A percentile compares a stretch with the other conserved stretches of the same genome.
Evolutionary conservation across 2,113 vertebrate genomes (phyloP).

Genomic region (Caranx ignobilis): DNA sequence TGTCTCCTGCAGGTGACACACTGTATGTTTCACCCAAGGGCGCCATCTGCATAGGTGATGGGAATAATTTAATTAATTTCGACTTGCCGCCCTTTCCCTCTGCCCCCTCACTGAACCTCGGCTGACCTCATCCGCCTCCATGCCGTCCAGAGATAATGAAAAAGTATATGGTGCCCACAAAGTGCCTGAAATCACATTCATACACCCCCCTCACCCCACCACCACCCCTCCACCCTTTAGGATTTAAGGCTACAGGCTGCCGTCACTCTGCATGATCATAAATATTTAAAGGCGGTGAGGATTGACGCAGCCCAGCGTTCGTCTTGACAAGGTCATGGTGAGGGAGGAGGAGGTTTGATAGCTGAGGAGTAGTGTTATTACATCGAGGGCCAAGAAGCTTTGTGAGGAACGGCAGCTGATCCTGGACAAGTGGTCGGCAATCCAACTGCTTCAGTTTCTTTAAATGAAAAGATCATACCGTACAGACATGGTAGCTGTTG

Average conservation of each 20-base stretch:
- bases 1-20: conserved; percentile 4
- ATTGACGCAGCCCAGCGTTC: not conserved
- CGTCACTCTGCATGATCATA: conserved; percentile 7
- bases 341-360: not conserved
- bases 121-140: not conserved
- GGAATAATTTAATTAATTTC: conserved; percentile 22
- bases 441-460: not conserved
- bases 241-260: not conserved
- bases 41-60: conserved; percentile 33
- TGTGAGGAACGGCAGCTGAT: not conserved
- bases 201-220: not conserved
- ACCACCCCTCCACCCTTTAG: not conserved
- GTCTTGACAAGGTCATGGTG: conserved; percentile 13
- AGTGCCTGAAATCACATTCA: conserved; percentile 27
- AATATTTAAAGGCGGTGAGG: conserved; percentile 15
- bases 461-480: not conserved
- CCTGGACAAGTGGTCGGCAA: not conserved
- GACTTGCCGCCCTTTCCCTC: not conserved
- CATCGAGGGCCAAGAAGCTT: not conserved
- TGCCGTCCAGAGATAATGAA: conserved; percentile 30
- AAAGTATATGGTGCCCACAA: not conserved
- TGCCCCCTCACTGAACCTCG: not conserved
- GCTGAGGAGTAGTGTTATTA: not conserved
- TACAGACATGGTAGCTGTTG: not conserved
- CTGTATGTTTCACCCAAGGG: not conserved